Evolutionary conservation across 2,113 vertebrate species (phyloP), one percentile per base, ranked within the genome.

Genomic region (Cynopterus brachyotis): DNA sequence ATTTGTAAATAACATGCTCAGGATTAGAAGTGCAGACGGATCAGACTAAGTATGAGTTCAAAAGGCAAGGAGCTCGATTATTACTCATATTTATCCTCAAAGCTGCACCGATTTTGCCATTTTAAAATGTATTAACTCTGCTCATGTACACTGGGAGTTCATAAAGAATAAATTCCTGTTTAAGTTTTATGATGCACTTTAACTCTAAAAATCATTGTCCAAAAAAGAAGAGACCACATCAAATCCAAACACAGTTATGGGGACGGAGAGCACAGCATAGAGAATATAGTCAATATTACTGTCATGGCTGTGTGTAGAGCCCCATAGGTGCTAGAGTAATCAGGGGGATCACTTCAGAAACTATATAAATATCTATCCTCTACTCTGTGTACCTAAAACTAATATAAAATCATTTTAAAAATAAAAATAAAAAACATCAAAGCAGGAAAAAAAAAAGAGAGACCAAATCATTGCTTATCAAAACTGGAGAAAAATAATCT

Each of bases 121-220:
- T 94, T 94, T 76, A 62, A 93, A 72, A 88, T 76, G 50, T 84
- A 75, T 84, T 93, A 82, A 59, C 11, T 85, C 47, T 73, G 12
- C 4, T 13, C 3, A n/a, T 89, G 2, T 59, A 57, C 11, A 80
- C 5, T 3, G 59, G 3, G 2, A 45, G 8, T 50, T 5, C 12
- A 89, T 35, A 85, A 78, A 93, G 37, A 91, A 60, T 69, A 35
- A 72, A 75, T 64, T 88, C 37, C 3, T 76, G 6, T 28, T 93
- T 62, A 81, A 67, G 0, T 37, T 67, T 89, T 81, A 64, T 13
- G 11, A 60, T 69, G 4, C 9, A 69, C 2, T n/a, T 57, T 35
- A 64, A 73, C 32, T 69, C 40, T 73, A 15, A 80, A 79, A 91
- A n/a, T 17, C 10, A 50, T 78, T 35, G 78, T 94, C 20, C 40